Evolutionary conservation across 2,113 vertebrate species (phyloP).

Genomic region (Cyphomyrus discorhynchus): DNA sequence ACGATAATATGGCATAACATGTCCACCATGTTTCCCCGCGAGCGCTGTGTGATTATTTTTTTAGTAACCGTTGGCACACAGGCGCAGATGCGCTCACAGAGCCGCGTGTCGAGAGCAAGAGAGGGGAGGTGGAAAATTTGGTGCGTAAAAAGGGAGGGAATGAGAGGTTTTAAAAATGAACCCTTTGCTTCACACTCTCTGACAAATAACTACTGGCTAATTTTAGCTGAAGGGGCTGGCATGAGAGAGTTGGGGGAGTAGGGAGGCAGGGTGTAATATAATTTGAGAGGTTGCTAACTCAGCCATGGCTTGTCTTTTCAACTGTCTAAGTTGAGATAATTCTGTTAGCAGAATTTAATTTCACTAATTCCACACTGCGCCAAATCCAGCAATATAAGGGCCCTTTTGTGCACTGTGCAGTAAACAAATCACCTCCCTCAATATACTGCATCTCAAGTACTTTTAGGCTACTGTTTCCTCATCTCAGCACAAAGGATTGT

Average conservation of each 20-base stretch:
- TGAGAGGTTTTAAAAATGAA: constrained; percentile 11
- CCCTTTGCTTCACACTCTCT: not conserved
- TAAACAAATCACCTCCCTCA: constrained; percentile 18
- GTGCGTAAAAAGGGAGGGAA: not conserved
- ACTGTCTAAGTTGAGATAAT: constrained; percentile 10
- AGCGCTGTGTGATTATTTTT: not conserved
- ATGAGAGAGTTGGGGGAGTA: not conserved
- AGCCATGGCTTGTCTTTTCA: constrained; percentile 15
- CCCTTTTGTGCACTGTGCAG: constrained; percentile 14
- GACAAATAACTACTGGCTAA: constrained; percentile 12
- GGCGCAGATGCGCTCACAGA: not conserved
- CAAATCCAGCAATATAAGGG: not conserved
- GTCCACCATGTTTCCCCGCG: not conserved
- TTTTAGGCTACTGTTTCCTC: not conserved
- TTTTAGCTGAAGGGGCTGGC: constrained; percentile 3
- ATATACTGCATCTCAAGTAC: not conserved
- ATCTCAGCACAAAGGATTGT: not conserved
- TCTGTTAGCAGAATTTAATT: constrained; percentile 19
- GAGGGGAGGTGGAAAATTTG: not conserved
- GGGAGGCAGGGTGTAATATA: not conserved
- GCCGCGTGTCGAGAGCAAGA: not conserved
- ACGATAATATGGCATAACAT: not conserved
- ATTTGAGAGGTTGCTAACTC: constrained; percentile 17
- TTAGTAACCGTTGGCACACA: not conserved
- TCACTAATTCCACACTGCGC: constrained; percentile 12